These are phyloP conservation scores for Petrocephalus sullivani DNA, from an alignment of 2,797 vertebrate genomes.

Conservation along the genomic window DNA sequence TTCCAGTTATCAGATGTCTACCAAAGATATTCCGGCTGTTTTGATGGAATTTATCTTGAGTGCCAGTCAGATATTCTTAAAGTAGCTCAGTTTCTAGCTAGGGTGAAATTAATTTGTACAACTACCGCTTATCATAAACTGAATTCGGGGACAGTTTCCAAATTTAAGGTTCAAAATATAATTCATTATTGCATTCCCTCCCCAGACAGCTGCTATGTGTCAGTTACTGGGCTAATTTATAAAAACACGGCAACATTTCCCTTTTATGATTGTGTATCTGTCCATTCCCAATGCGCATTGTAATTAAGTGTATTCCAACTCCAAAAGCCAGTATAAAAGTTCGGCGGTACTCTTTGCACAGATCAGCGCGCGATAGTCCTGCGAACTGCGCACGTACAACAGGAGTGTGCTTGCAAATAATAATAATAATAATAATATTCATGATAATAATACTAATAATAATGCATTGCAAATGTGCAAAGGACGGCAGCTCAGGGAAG, in stretches of 20 bases:
- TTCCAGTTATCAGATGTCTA: not conserved
- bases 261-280: not conserved
- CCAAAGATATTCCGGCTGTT: not conserved
- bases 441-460: not conserved
- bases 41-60: not conserved
- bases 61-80: not conserved
- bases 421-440: no score
- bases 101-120: not conserved
- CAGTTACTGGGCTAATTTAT: not conserved
- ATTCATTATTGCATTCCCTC: not conserved
- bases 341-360: not conserved
- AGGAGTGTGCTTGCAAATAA: not conserved
- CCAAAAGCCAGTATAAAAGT: slow-evolving; percentile 4
- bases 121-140: not conserved
- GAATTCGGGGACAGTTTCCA: not conserved
- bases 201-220: not conserved
- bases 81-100: not conserved
- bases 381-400: not conserved
- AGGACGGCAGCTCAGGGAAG: not conserved
- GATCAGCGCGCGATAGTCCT: not conserved
- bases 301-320: not conserved
- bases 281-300: not conserved
- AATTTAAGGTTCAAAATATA: not conserved
- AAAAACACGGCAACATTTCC: not conserved
- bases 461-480: not conserved